These are phyloP conservation scores for Dasysyrphus albostriatus DNA, from an alignment of 2,888 invertebrate species.

Conservation along the genomic window DNA sequence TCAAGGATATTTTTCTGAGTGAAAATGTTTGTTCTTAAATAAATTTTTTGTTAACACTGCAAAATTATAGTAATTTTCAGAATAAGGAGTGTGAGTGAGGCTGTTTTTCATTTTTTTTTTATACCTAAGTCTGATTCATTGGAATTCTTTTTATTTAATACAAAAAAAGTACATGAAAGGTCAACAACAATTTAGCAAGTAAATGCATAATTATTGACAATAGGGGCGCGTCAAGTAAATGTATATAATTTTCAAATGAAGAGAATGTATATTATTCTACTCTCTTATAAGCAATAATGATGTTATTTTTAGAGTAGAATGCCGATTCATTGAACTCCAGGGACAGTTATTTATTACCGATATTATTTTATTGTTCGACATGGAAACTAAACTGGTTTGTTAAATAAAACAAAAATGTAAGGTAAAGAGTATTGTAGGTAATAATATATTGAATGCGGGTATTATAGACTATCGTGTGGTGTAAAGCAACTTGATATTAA, in stretches of 20 bases:
- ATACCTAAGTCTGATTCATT: conserved; percentile 31
- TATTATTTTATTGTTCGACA: conserved; percentile 18
- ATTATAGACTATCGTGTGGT: conserved; percentile 1
- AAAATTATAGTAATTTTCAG: conserved; percentile 6
- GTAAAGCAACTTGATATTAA: conserved; percentile 1
- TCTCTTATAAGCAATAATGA: not conserved
- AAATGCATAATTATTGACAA: conserved; percentile 28
- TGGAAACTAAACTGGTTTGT: conserved; percentile 37
- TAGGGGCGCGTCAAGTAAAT: conserved; percentile 52
- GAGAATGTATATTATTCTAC: not conserved
- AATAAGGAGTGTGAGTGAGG: not conserved
- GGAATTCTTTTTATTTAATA: conserved; percentile 28
- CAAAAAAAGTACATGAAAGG: conserved; percentile 21
- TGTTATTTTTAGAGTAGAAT: conserved; percentile 31
- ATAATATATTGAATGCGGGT: conserved; percentile 18
- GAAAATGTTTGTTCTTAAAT: conserved; percentile 31
- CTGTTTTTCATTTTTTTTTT: not conserved
- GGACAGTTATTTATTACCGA: conserved; percentile 34
- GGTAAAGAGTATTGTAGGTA: not conserved
- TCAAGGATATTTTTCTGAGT: conserved; percentile 55
- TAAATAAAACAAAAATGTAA: not conserved
- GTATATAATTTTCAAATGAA: not conserved
- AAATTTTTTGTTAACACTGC: conserved; percentile 12
- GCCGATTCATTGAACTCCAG: conserved; percentile 47
- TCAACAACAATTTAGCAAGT: conserved; percentile 39